These are phyloP conservation scores for Hemicentrotus pulcherrimus DNA, from an alignment of 35 echinoderm and acorn worm species.

Conservation along the genomic window DNA sequence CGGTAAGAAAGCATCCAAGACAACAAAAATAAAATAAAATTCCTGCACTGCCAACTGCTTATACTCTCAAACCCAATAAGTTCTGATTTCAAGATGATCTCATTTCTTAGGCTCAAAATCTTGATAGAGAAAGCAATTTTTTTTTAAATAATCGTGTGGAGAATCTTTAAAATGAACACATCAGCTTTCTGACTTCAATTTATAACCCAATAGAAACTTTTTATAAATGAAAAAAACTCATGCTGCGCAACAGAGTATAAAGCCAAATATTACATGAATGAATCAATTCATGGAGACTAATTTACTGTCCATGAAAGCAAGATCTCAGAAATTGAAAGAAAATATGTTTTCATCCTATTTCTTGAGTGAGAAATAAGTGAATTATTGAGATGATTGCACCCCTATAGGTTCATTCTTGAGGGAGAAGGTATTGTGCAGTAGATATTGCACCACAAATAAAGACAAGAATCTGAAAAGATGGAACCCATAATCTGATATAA, in stretches of 20 bases:
- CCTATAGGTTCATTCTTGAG: background rate
- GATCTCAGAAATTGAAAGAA: background rate
- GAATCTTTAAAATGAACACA: background rate
- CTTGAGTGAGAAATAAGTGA: background rate
- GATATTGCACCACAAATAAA: background rate
- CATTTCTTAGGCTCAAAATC: background rate
- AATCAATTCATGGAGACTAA: background rate
- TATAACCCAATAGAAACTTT: background rate
- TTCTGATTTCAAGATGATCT: background rate
- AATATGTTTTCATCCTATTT: background rate
- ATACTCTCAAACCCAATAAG: background rate
- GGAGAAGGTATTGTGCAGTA: background rate
- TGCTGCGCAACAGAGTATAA: background rate
- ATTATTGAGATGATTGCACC: background rate
- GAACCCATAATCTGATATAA: slow-evolving; percentile 33
- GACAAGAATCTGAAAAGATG: background rate
- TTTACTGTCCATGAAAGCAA: background rate
- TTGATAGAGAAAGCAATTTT: no score
- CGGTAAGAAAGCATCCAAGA: no score
- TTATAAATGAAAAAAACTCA: background rate
- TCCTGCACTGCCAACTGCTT: background rate
- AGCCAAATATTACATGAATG: background rate
- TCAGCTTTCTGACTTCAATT: background rate
- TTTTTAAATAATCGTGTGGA: no score
- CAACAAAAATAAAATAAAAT: background rate